A percentile compares a stretch with the other conserved stretches of the same genome.
Evolutionary conservation across 2,888 invertebrate species (phyloP).

Genomic region (Portevinia maculata): DNA sequence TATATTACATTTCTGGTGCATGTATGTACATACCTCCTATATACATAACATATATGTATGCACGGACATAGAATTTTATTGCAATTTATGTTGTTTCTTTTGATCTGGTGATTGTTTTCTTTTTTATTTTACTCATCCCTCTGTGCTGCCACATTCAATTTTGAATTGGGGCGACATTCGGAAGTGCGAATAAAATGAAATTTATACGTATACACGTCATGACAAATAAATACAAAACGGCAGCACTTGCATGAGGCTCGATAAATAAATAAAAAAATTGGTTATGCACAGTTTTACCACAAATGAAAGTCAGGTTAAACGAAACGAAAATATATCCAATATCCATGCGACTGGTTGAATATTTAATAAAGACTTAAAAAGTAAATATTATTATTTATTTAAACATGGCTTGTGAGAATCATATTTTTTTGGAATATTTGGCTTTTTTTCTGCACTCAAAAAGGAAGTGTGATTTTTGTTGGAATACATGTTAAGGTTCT

Average conservation of each 20-base stretch:
- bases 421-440: neutral
- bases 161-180: constrained; percentile 22
- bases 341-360: constrained; percentile 6
- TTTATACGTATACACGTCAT: constrained; percentile 12
- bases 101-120: too few species aligned
- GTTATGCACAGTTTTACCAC: neutral
- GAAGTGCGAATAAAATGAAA: constrained; percentile 31
- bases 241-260: neutral
- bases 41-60: too few species aligned
- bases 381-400: neutral
- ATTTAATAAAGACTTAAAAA: constrained; percentile 1
- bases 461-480: too few species aligned
- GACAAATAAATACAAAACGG: constrained; percentile 25
- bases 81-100: too few species aligned
- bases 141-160: constrained; percentile 23
- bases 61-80: too few species aligned
- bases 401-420: neutral
- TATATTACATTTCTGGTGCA: too few species aligned
- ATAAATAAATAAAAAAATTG: constrained; percentile 7
- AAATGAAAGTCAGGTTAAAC: constrained; percentile 25
- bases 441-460: neutral
- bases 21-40: too few species aligned
- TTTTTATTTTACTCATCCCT: too few species aligned
- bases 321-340: neutral
- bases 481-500: too few species aligned